Percentiles rank a stretch among this genome's conserved stretches.
Evolutionary conservation across 2,888 invertebrate species (phyloP).

Genomic region (Lutraria lutraria): DNA sequence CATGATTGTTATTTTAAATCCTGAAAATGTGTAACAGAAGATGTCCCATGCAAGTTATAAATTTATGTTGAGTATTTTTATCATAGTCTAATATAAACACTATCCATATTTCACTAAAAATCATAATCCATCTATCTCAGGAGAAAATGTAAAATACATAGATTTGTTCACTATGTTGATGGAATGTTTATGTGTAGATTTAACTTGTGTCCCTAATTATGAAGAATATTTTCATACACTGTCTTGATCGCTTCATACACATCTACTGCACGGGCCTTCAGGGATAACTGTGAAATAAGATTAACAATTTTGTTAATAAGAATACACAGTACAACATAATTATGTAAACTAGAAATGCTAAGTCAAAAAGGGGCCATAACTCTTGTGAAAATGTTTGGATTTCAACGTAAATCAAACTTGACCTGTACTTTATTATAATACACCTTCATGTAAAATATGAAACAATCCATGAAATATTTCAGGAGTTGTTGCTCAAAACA

Average conservation of each 20-base stretch:
- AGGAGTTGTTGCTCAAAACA: too few species aligned
- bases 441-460: too few species aligned
- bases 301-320: not conserved
- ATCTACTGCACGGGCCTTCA: conserved; percentile 97
- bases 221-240: conserved; percentile 93
- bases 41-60: not conserved
- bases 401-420: too few species aligned
- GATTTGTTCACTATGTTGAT: not conserved
- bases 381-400: too few species aligned
- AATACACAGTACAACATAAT: not conserved
- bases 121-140: not conserved
- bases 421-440: too few species aligned
- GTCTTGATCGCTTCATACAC: conserved; percentile 96
- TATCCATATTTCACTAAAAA: not conserved
- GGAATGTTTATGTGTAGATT: conserved; percentile 8
- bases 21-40: not conserved
- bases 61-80: not conserved
- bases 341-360: not conserved
- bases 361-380: too few species aligned
- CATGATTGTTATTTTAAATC: not conserved
- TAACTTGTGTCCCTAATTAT: conserved; percentile 73
- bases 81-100: not conserved
- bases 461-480: too few species aligned
- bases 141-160: not conserved
- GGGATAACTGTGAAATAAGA: conserved; percentile 89